Evolutionary conservation across 2,113 vertebrate genomes (phyloP), one percentile per base, ranked within the genome.

Genomic region (Heptranchias perlo): DNA sequence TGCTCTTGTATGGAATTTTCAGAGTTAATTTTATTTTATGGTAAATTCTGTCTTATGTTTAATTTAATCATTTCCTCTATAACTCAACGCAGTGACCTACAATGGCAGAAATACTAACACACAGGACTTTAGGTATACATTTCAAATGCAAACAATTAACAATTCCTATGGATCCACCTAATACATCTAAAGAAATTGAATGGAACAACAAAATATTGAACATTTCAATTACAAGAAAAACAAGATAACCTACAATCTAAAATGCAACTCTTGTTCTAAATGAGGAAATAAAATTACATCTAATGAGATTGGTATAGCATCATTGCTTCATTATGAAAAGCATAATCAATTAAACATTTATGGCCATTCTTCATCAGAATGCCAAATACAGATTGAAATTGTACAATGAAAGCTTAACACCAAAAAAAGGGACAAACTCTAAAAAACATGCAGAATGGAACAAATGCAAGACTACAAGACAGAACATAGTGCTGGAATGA

Each of bases 271-370:
- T 94, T 65, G 3, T 39, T 47, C 28, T 69, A 69, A 69, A 28
- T 35, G 13, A 95, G 64, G 35, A 95, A 69, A 69, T 18, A 58
- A 10, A 91, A 52, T 52, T 69, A 25, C 61, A 16, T 47, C 64
- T 18, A 95, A 44, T 25, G 69, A 35, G 44, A 67, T 11, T 47
- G 35, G 28, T 28, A 31, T 31, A 28, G 14, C 58, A 95, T 23
- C 8, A 69, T 28, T 52, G 44, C 39, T 69, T 95, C 62, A 52
- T 69, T 69, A 69, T 69, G 23, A 69, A 47, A 95, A 62, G n/a
- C 62, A 95, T 49, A 67, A 69, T 49, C 65, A 94, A 94, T 94
- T 67, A 69, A 69, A n/a, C 94, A 95, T 23, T 82, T 82, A 47
- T 4, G 49, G 23, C 47, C 44, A 69, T 49, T 95, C 18, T 49